Conservation (phyloP, 2,888 invertebrate species). For the Hydroisotoma schaefferi region DNA sequence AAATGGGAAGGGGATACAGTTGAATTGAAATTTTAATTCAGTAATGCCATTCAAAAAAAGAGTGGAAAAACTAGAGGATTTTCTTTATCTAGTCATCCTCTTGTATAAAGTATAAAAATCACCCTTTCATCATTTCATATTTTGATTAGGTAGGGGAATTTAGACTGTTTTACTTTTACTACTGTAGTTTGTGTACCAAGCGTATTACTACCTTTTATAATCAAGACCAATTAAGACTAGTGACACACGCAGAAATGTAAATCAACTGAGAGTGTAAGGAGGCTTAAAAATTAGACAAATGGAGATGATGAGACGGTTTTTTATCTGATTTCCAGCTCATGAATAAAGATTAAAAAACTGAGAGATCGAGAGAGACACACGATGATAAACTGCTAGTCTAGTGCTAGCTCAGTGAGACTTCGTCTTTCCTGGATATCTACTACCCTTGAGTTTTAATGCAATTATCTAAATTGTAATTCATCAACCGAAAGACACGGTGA, state of each 20-base stretch:
- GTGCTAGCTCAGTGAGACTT: not conserved
- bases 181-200: too few relatives aligned
- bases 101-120: too few relatives aligned
- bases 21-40: too few relatives aligned
- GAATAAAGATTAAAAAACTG: constrained; percentile 16
- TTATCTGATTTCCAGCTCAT: constrained; percentile 5
- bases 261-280: not conserved
- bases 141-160: too few relatives aligned
- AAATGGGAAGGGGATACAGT: not conserved
- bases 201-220: not conserved
- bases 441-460: constrained; percentile 16
- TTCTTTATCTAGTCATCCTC: too few relatives aligned
- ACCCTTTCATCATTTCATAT: too few relatives aligned
- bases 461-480: constrained; percentile 44
- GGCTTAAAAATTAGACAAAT: constrained; percentile 1
- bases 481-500: constrained; percentile 10
- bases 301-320: constrained; percentile 4
- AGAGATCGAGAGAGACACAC: too few relatives aligned
- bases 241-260: constrained; percentile 12
- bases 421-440: not conserved
- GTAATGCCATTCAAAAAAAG: too few relatives aligned
- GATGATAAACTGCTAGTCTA: constrained; percentile 9
- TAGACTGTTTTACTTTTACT: too few relatives aligned
- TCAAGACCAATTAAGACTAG: constrained; percentile 8
- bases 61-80: too few relatives aligned